A percentile compares a stretch with the other conserved stretches of the same genome.
Conservation (phyloP, 1,140 invertebrate genomes). For the Eueides isabella region DNA sequence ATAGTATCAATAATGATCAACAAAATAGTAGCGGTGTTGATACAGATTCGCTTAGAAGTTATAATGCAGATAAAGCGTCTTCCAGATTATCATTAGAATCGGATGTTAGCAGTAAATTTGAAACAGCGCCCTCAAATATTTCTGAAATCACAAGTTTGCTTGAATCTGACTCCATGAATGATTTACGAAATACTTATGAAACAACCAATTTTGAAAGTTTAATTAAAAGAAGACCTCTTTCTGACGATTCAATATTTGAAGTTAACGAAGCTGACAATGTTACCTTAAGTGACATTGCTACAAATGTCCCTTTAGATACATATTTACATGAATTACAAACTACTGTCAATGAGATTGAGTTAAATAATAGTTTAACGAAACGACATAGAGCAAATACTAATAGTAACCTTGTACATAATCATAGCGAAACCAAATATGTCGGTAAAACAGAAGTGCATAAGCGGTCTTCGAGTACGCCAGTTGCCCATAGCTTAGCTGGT, state of each 20-base stretch:
- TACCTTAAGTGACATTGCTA: conserved; percentile 78
- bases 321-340: conserved; percentile 86
- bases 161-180: conserved; percentile 73
- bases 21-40: conserved; percentile 72
- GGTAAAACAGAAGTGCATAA: conserved; percentile 46
- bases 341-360: conserved; percentile 48
- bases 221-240: conserved; percentile 87
- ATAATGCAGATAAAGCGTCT: conserved; percentile 76
- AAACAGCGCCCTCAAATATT: conserved; percentile 67
- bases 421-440: conserved; percentile 13
- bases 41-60: conserved; percentile 76
- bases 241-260: conserved; percentile 85
- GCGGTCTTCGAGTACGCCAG: conserved; percentile 65
- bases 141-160: conserved; percentile 72
- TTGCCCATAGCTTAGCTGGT: conserved; percentile 43
- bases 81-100: conserved; percentile 79
- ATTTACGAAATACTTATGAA: conserved; percentile 79
- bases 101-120: conserved; percentile 80
- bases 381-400: conserved; percentile 19
- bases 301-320: conserved; percentile 79
- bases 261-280: conserved; percentile 84
- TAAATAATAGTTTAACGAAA: conserved; percentile 25
- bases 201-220: conserved; percentile 83
- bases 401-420: conserved; percentile 16
- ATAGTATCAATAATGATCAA: conserved; percentile 63